Evolutionary conservation across 2,113 vertebrate species (phyloP).

Genomic region (Raphicerus campestris): DNA sequence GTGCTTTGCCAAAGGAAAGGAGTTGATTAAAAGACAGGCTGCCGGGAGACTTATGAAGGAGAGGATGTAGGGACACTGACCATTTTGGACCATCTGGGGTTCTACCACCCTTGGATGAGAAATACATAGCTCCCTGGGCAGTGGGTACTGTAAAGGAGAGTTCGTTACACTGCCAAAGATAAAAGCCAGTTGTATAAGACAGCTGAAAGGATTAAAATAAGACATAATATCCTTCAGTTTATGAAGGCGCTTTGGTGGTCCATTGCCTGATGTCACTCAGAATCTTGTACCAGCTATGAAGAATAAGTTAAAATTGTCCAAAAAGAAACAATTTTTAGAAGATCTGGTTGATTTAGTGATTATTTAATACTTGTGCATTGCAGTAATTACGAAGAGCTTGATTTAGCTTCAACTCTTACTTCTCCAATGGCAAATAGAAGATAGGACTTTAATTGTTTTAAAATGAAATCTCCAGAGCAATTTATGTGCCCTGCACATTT

Average conservation of each 20-base stretch:
- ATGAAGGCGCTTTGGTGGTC: neutral
- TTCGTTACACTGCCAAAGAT: neutral
- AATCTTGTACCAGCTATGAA: neutral
- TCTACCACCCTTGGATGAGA: neutral
- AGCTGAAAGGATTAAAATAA: neutral
- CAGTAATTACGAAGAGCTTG: constrained; percentile 19
- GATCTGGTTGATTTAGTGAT: neutral
- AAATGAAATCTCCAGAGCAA: constrained; percentile 27
- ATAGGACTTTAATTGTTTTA: neutral
- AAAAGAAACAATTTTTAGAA: constrained; percentile 22
- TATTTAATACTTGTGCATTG: constrained; percentile 7
- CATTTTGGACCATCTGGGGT: neutral
- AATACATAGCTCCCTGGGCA: neutral
- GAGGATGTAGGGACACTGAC: neutral
- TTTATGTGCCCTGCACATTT: neutral
- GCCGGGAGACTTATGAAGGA: neutral
- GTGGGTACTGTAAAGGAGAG: neutral
- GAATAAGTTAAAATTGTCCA: neutral
- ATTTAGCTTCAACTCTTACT: constrained; percentile 1
- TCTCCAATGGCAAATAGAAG: constrained; percentile 25
- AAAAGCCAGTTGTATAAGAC: neutral
- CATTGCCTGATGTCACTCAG: neutral
- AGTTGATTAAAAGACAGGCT: neutral
- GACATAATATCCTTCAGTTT: neutral
- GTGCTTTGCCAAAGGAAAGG: neutral